These are phyloP conservation scores for Macrotus californicus DNA, from an alignment of 2,113 vertebrate species.

Conservation along the genomic window DNA sequence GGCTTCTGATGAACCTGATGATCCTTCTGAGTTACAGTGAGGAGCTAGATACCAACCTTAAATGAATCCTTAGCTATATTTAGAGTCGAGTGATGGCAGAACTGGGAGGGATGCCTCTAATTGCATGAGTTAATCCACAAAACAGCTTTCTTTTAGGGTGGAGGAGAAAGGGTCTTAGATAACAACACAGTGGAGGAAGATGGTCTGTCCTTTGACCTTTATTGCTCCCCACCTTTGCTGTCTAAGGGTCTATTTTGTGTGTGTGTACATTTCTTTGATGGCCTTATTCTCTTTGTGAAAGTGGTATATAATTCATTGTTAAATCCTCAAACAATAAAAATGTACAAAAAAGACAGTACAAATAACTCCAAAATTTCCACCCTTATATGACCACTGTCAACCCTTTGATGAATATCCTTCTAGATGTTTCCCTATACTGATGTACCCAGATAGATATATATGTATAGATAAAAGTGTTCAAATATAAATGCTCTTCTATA, in stretches of 20 bases:
- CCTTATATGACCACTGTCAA: background rate
- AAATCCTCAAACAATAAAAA: slow-evolving; percentile 23
- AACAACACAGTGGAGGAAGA: background rate
- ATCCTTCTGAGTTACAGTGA: slow-evolving; percentile 30
- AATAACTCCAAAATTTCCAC: background rate
- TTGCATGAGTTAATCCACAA: slow-evolving; percentile 48
- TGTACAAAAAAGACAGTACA: slow-evolving; percentile 15
- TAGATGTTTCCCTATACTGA: slow-evolving; percentile 8
- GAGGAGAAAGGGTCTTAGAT: background rate
- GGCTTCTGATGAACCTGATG: background rate
- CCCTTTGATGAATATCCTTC: slow-evolving; percentile 32
- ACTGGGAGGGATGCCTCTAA: background rate
- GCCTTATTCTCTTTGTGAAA: slow-evolving; percentile 57
- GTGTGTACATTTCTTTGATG: background rate
- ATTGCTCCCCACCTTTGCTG: background rate
- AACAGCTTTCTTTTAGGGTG: background rate
- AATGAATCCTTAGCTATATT: background rate
- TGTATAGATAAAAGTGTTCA: slow-evolving; percentile 46
- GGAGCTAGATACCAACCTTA: background rate
- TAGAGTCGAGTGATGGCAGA: background rate
- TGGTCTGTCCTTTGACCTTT: background rate
- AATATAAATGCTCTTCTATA: slow-evolving; percentile 62
- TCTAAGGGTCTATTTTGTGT: background rate
- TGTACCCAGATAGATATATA: background rate
- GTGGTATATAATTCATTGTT: background rate